Conservation (phyloP, 1,140 invertebrate species). For the Asbolus verrucosus region DNA sequence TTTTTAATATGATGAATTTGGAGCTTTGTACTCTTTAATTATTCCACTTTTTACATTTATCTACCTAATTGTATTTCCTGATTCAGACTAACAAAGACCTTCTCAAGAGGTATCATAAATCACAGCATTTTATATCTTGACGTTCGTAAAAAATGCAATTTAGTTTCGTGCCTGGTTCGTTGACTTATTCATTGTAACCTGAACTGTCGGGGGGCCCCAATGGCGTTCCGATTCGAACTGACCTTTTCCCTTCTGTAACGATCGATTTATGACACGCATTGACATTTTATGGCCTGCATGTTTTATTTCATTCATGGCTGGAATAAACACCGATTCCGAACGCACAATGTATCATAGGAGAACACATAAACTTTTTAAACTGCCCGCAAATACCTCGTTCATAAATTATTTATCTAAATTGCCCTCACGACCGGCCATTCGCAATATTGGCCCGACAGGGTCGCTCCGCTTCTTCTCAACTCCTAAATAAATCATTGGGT, state of each 20-base stretch:
- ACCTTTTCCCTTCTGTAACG: slow-evolving; percentile 48
- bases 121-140: slow-evolving; percentile 60
- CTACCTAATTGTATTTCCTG: slow-evolving; percentile 66
- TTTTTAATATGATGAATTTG: slow-evolving; percentile 66
- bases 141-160: slow-evolving; percentile 59
- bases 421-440: background rate
- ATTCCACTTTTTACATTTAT: slow-evolving; percentile 65
- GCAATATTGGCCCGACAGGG: background rate
- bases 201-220: slow-evolving; percentile 22
- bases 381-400: background rate
- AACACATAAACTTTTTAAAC: background rate
- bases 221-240: slow-evolving; percentile 41
- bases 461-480: background rate
- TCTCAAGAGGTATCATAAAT: slow-evolving; percentile 64
- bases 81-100: slow-evolving; percentile 58
- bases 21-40: slow-evolving; percentile 65
- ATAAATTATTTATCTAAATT: slow-evolving; percentile 12
- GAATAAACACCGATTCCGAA: background rate
- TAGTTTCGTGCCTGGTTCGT: slow-evolving; percentile 44
- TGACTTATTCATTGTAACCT: slow-evolving; percentile 47
- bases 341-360: background rate
- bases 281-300: slow-evolving; percentile 48
- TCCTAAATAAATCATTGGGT: no score
- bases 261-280: slow-evolving; percentile 50
- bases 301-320: slow-evolving; percentile 40